Evolutionary conservation across 1,140 invertebrate species (phyloP), one percentile per base, ranked within the genome.

Genomic region (Danaus melanippus): DNA sequence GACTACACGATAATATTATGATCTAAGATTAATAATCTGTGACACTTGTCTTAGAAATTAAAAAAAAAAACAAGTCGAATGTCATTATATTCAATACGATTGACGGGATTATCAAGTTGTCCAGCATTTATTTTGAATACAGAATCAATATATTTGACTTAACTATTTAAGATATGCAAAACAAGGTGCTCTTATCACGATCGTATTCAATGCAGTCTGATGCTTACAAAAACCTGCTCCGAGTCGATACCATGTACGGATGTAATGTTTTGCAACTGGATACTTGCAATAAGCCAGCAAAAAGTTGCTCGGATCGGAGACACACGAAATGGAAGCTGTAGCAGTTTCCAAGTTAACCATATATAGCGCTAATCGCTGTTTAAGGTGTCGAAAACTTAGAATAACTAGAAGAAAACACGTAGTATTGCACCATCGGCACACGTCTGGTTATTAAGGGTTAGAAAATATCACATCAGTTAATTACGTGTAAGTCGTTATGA

Each of bases 291-390:
- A 75, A 71, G 68, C 64, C 64, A 53, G 67, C 69, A 84, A 84
- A 85, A 81, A 84, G 66, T 81, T 79, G 79, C 75, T 77, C 74
- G 56, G 79, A 75, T 77, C 74, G 58, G 63, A 69, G 63, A 53
- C 66, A 73, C 70, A 78, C 76, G 67, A 80, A 85, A 78, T 66
- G 66, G 67, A 62, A 70, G 73, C 69, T 74, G 71, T 59, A 60
- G 60, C 62, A 75, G 71, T 76, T 79, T 75, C 74, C 66, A 79
- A 76, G 72, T 68, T 74, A 60, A 55, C 75, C 79, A 68, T 81
- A 74, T 82, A 80, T 68, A 76, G 76, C 10, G 58, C 60, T 66
- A 53, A 60, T 64, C 53, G 61, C 65, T 66, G 63, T 66, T 59
- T 61, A 60, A 55, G 57, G 67, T 80, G 78, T 74, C 76, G 82